Base-by-base conservation (phyloP, 2,797 vertebrate species). In the Scarus forsteni region DNA sequence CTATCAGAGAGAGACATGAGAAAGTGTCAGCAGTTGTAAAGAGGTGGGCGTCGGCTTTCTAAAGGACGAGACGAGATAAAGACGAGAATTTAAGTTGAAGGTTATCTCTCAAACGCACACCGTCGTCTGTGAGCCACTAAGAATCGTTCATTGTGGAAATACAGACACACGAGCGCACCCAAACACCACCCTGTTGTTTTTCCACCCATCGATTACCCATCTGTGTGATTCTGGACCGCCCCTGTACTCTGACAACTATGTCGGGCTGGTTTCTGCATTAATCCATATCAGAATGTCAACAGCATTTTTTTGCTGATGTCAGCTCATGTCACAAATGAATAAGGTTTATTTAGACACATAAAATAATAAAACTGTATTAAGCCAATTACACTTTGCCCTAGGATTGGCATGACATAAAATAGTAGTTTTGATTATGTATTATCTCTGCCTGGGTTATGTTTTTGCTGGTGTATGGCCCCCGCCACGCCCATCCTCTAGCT, bases 161-260 rank as follows among this genome's bases (percentile, higher is more conserved):
- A 38, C 15, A n/a, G n/a, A n/a, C 13, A 40, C 11, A 35, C 45
- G 53, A n/a, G n/a, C n/a, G n/a, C 35, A 12, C 16, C 27, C 12
- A 13, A 10, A 13, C 40, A 7, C 63, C 60, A 40, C 60, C 53
- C 63, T 18, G 54, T 10, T 43, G 66, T 73, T 79, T 88, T 92
- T 90, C 89, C 88, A 83, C 67, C 35, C 59, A 90, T 92, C 82
- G 88, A 90, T 90, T 84, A 86, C 19, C 71, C 58, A 59, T 85
- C 60, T 61, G 58, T 63, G 13, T 45, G 44, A 50, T 60, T 73
- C 58, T 16, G 56, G 55, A 54, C 74, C 38, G 48, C 59, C 12
- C 54, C 45, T 16, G 18, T 61, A 42, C 51, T 34, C 40, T 53
- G 70, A 46, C 48, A 15, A 5, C 49, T 45, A 45, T 3, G 45